Conservation (phyloP, 2,113 vertebrate species). For the Oreochromis niloticus region DNA sequence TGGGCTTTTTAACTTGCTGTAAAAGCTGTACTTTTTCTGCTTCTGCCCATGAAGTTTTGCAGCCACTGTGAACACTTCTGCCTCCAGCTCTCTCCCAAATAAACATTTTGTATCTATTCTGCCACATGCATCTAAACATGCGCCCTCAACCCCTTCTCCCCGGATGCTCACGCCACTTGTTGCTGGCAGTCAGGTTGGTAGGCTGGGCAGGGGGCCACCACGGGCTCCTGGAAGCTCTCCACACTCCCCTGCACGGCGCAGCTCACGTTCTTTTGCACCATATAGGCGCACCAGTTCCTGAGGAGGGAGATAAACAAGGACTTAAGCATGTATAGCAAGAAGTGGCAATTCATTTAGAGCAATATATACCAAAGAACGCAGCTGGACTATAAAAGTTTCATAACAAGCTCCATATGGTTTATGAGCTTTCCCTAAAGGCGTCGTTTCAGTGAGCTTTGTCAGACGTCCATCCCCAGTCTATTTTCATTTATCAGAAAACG, state of each 20-base stretch:
- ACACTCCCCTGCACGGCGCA: constrained; percentile 88
- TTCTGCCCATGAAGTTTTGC: background rate
- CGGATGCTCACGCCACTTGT: constrained; percentile 71
- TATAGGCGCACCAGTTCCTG: constrained; percentile 96
- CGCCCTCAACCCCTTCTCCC: constrained; percentile 13
- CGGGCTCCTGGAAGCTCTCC: constrained; percentile 85
- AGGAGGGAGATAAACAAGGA: background rate
- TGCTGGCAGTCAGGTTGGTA: constrained; percentile 81
- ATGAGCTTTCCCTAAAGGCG: background rate
- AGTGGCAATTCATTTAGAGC: background rate
- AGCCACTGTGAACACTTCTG: background rate
- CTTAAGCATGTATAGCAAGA: background rate
- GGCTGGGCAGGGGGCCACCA: constrained; percentile 80
- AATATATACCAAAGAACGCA: background rate
- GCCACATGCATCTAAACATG: constrained; percentile 16
- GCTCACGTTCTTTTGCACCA: constrained; percentile 92
- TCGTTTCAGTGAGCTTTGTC: background rate
- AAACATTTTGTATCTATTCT: constrained; percentile 2
- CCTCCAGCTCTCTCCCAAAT: background rate
- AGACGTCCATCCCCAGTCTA: background rate
- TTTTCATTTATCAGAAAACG: background rate
- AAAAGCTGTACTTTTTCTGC: background rate
- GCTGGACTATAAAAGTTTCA: background rate
- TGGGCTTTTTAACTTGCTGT: background rate
- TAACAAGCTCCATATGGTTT: background rate